phyloP scores from a whole-genome alignment of 1,140 invertebrate genomes.

The Varroa destructor region DNA sequence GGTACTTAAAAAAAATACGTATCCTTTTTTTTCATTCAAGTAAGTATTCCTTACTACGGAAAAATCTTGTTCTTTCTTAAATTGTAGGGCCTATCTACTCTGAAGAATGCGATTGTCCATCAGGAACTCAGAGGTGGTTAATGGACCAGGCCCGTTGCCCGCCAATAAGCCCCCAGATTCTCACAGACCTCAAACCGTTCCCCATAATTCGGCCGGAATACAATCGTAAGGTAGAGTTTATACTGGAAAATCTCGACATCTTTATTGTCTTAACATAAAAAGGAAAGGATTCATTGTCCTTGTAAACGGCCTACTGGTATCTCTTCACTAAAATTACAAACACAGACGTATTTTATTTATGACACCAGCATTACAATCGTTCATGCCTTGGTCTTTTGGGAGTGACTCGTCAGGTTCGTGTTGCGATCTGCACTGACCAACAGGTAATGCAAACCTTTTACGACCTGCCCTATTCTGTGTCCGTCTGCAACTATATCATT shows the following conservation, averaged over 20 bases:
- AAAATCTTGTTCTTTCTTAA: background rate
- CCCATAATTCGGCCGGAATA: conserved; percentile 55
- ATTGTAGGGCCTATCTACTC: conserved; percentile 55
- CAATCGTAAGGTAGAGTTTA: conserved; percentile 50
- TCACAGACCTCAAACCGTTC: conserved; percentile 58
- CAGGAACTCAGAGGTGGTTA: conserved; percentile 52
- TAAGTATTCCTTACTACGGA: too few species aligned
- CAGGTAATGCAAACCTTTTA: conserved; percentile 26
- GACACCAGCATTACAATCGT: too few species aligned
- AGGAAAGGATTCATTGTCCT: too few species aligned
- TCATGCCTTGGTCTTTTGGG: conserved; percentile 11
- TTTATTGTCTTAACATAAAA: too few species aligned
- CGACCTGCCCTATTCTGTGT: conserved; percentile 12
- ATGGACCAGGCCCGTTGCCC: conserved; percentile 54
- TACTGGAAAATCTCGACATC: conserved; percentile 34
- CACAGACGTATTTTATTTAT: too few species aligned
- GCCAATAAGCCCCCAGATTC: conserved; percentile 54
- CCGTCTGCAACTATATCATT: conserved; percentile 33
- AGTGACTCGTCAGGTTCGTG: conserved; percentile 62
- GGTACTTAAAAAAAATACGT: too few species aligned
- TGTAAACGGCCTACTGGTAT: too few species aligned
- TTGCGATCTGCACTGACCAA: conserved; percentile 44
- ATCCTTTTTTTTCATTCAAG: too few species aligned
- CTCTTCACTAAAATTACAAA: too few species aligned
- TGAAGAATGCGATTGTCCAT: conserved; percentile 73